Base-by-base conservation (phyloP, 2,797 vertebrate species). In the Oryzias sinensis region DNA sequence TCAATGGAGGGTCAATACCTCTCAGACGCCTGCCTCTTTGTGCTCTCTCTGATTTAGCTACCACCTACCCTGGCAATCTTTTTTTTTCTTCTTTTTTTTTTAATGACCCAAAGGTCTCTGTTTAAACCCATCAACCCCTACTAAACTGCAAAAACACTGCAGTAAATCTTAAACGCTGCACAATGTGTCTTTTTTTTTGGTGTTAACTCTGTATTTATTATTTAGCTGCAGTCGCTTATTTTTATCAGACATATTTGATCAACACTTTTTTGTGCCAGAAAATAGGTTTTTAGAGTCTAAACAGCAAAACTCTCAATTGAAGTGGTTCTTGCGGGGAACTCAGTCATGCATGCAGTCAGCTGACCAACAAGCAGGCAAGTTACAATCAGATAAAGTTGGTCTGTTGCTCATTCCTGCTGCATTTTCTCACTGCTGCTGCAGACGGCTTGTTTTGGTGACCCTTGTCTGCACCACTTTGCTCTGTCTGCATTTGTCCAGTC, bases 1-100 rank as follows among this genome's bases (percentile, higher is more conserved):
- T 93, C 92, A 85, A 93, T 92, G 86, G 65, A 84, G 89, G 90
- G 90, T 93, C 91, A 93, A 93, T 93, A 93, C 89, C 90, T 91
- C 87, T 91, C 91, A 92, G 92, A 92, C 90, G 86, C 90, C 90
- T 90, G 90, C 89, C 88, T 92, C 91, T 92, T 91, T 92, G 88
- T 90, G 89, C 88, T 82, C 80, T 73, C 86, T 83, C 91, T 92
- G 91, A 93, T 92, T 92, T 93, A 92, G 91, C 90, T 89, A 88
- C 88, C 90, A 86, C 88, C 91, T 85, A 86, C 81, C 88, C 80
- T 64, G 74, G 81, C 82, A 79, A 77, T 80, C 77, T 63, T 43
- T 60, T 66, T 45, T 51, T 60, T 53, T 65, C 18, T 53, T 24
- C 50, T 37, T 56, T 70, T 64, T 72, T 84, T 83, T 71, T 89